Percentiles rank a stretch among this genome's conserved stretches.
Conservation (phyloP, 1,140 invertebrate genomes). For the Philotrypesis tridentata region DNA sequence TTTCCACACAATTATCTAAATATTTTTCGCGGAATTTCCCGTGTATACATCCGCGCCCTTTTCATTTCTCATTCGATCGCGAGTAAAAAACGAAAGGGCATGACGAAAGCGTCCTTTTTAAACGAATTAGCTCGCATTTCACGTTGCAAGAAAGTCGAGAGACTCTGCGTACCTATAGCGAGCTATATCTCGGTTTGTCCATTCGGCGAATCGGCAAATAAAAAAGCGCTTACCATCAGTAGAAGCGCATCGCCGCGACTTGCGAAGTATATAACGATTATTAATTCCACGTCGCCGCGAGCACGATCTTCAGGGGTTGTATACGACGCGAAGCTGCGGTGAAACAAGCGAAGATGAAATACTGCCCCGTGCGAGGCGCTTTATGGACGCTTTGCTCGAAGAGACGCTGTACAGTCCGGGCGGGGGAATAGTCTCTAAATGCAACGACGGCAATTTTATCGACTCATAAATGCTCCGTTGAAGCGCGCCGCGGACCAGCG, state of each 20-base stretch:
- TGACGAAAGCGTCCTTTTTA: too few species aligned
- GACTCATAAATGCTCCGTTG: not conserved
- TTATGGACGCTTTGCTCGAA: not conserved
- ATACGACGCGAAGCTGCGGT: not conserved
- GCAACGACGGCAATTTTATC: constrained; percentile 3
- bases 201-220: too few species aligned
- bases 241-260: too few species aligned
- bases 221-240: too few species aligned
- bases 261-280: too few species aligned
- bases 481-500: not conserved
- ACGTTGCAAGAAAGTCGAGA: too few species aligned
- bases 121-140: too few species aligned
- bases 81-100: not conserved
- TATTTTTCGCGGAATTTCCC: too few species aligned
- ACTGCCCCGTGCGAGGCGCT: not conserved
- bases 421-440: not conserved
- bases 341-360: not conserved
- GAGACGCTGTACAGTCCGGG: not conserved
- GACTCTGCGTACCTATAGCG: too few species aligned
- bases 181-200: too few species aligned
- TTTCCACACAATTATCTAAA: too few species aligned
- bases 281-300: not conserved
- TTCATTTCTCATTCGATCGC: not conserved
- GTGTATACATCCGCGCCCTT: too few species aligned
- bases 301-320: not conserved